Evolutionary conservation across 2,888 invertebrate genomes (phyloP).

Genomic region (Tenthredo scrophulariae): DNA sequence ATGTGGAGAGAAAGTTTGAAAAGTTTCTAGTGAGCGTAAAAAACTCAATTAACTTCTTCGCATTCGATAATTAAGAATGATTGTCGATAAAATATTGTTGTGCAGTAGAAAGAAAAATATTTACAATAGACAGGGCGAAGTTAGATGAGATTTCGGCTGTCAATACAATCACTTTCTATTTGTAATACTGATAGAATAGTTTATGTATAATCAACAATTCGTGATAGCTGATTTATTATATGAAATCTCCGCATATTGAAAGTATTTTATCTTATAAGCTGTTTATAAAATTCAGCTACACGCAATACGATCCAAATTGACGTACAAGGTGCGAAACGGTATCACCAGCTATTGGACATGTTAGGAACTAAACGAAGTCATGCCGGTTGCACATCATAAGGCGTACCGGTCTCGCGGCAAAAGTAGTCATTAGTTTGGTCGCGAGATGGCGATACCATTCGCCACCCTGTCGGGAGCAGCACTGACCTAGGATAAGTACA

Average conservation of each 20-base stretch:
- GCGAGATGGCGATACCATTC: too few relatives aligned
- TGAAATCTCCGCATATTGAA: background rate
- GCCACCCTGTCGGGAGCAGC: too few relatives aligned
- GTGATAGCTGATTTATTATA: background rate
- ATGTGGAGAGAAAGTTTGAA: background rate
- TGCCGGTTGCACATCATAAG: too few relatives aligned
- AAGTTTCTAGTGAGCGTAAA: background rate
- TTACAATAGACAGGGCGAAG: background rate
- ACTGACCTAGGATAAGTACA: too few relatives aligned
- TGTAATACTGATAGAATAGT: background rate
- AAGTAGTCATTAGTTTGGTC: too few relatives aligned
- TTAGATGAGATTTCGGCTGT: background rate
- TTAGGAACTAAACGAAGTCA: too few relatives aligned
- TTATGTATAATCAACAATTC: constrained; percentile 8
- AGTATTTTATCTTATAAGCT: background rate
- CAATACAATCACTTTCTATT: background rate
- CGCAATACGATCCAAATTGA: too few relatives aligned
- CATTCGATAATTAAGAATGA: background rate
- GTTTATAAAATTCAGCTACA: background rate
- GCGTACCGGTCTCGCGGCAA: too few relatives aligned
- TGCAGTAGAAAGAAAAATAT: background rate
- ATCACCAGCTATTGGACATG: too few relatives aligned
- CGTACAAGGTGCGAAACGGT: too few relatives aligned
- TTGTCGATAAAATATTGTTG: background rate
- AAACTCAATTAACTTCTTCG: background rate